phyloP scores from a whole-genome alignment of 2,888 invertebrate genomes.

The Chymomyza fuscimana region DNA sequence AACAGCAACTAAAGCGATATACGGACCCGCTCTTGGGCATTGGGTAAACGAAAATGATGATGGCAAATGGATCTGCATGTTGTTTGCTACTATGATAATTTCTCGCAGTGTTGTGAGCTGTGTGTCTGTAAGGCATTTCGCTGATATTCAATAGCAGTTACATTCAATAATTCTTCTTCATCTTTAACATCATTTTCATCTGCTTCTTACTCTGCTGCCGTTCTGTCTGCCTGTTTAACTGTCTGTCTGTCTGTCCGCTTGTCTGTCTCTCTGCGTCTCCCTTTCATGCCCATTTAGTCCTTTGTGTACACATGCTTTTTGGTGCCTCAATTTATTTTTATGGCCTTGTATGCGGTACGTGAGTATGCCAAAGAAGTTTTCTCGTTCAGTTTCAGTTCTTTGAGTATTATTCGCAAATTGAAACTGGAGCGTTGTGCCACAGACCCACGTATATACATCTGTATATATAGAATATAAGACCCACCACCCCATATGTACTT shows the following conservation, averaged over 20 bases:
- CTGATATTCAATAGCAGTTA: conserved; percentile 9
- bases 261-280: not conserved
- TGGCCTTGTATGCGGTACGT: conserved; percentile 62
- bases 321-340: conserved; percentile 68
- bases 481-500: not conserved
- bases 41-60: not conserved
- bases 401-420: conserved; percentile 46
- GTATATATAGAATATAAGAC: not conserved
- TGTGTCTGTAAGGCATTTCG: not conserved
- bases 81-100: not conserved
- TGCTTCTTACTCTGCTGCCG: not conserved
- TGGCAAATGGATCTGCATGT: not conserved
- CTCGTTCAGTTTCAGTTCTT: conserved; percentile 42
- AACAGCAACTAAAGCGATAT: not conserved
- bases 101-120: not conserved
- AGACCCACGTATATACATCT: not conserved
- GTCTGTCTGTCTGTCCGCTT: too few relatives aligned
- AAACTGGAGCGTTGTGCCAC: conserved; percentile 52
- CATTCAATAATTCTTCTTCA: not conserved
- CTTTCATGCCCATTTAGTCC: conserved; percentile 21
- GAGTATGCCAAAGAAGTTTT: conserved; percentile 31
- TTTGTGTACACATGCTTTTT: conserved; percentile 32
- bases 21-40: not conserved
- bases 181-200: too few relatives aligned
- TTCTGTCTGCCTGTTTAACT: not conserved